Base-by-base conservation (phyloP, 2,113 vertebrate species). In the Bujurquina vittata region DNA sequence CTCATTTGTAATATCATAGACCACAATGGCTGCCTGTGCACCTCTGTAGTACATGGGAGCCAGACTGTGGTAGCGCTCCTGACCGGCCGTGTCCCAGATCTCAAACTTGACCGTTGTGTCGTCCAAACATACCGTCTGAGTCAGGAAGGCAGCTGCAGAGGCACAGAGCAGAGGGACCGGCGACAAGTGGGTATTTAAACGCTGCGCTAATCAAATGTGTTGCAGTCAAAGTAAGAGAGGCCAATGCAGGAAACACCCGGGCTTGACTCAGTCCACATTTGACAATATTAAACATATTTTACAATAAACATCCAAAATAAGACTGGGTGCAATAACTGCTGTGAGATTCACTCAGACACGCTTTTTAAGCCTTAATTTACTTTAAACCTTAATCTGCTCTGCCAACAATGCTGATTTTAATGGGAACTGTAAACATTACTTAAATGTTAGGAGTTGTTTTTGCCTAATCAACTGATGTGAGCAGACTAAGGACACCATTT, bases 1-100 rank as follows among this genome's bases (percentile, higher is more conserved):
- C 97, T 99, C 97, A 58, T 99, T 99, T 86, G 98, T 99, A 78
- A 99, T 98, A 84, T 99, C 98, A 15, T 99, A 99, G 62, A 99
- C 98, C 96, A 99, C 98, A 75, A 99, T 99, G 91, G 98, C 98
- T 26, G 98, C 98, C 95, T 99, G 98, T 4, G 98, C 98, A 84
- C 98, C 98, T 96, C 98, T 96, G 96, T 99, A 99, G 95, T 99
- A 99, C 98, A 99, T 99, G 65, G 98, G 98, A 59, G 98, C 98
- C 94, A 99, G 95, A 94, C 98, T 99, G 95, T 99, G 98, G 94
- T 99, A 99, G 63, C 98, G 97, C 86, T 99, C 98, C 93, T 99
- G 98, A 87, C 98, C 98, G 82, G 98, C 98, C 87, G 98, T 99
- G 92, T 99, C 98, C 98, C 98, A 99, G 88, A 99, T 99, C 94